Evolutionary conservation across 2,888 invertebrate species (phyloP).

Genomic region (Lasioglossum figueresi): DNA sequence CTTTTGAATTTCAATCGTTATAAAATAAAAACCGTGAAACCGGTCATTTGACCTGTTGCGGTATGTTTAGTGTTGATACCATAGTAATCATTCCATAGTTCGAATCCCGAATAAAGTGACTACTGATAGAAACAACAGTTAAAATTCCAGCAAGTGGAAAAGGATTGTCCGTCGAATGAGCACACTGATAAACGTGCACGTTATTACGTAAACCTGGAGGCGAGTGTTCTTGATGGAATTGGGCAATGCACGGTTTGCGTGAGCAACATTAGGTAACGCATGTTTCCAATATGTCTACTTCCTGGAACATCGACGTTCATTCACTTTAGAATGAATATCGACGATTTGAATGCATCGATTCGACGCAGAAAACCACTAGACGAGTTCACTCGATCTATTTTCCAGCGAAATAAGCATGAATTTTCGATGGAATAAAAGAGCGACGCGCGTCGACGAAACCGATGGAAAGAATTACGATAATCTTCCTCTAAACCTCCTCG

Average conservation of each 20-base stretch:
- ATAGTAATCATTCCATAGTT: background rate
- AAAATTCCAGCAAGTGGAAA: constrained; percentile 37
- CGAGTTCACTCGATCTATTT: background rate
- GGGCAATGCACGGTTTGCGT: constrained; percentile 49
- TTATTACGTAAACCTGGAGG: constrained; percentile 43
- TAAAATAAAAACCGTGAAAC: background rate
- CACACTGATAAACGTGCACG: constrained; percentile 28
- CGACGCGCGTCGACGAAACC: constrained; percentile 15
- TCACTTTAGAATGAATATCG: background rate
- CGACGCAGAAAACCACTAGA: background rate
- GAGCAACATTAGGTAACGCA: constrained; percentile 67
- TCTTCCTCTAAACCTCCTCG: constrained; percentile 72
- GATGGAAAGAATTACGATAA: constrained; percentile 45
- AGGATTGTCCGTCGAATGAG: background rate
- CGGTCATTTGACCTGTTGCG: background rate
- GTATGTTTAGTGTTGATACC: background rate
- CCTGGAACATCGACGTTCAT: background rate
- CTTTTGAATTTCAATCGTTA: background rate
- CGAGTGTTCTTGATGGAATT: constrained; percentile 28
- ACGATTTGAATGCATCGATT: background rate
- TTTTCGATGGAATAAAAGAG: constrained; percentile 77
- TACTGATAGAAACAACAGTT: background rate
- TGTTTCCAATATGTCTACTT: background rate
- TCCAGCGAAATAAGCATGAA: constrained; percentile 69
- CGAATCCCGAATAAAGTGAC: background rate